phyloP scores from a whole-genome alignment of 2,797 vertebrate species.

The Macroramphosus scolopax region DNA sequence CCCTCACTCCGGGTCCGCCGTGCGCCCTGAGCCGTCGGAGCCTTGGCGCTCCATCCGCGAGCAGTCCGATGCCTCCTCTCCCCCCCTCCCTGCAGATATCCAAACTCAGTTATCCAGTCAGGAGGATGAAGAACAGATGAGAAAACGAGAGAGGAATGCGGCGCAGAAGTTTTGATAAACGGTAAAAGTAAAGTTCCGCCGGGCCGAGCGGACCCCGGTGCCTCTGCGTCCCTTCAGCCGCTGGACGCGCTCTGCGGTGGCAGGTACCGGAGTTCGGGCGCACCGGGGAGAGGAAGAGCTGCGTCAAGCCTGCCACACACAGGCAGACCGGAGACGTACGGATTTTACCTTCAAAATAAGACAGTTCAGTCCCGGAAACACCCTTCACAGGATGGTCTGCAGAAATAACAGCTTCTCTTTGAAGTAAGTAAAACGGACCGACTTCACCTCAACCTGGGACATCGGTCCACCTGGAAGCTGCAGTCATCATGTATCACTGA shows the following conservation, averaged over 20 bases:
- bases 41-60: constrained; percentile 70
- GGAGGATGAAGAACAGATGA: background rate
- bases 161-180: constrained; percentile 46
- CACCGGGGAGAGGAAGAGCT: constrained; percentile 60
- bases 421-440: too few species aligned
- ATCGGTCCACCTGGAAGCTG: too few species aligned
- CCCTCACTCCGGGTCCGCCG: constrained; percentile 67
- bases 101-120: constrained; percentile 58
- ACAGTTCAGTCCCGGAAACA: constrained; percentile 27
- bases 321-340: constrained; percentile 14
- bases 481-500: too few species aligned
- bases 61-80: constrained; percentile 49
- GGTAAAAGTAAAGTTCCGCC: constrained; percentile 58
- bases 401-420: too few species aligned
- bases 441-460: too few species aligned
- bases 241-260: constrained; percentile 63
- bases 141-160: background rate
- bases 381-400: too few species aligned
- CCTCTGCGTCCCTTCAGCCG: constrained; percentile 47
- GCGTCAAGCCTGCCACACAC: constrained; percentile 45
- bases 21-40: constrained; percentile 69
- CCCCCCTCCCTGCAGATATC: constrained; percentile 36
- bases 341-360: constrained; percentile 58
- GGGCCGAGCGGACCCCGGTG: constrained; percentile 24
- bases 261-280: constrained; percentile 72